Evolutionary conservation across 2,113 vertebrate genomes (phyloP).

Genomic region (Bubo bubo): DNA sequence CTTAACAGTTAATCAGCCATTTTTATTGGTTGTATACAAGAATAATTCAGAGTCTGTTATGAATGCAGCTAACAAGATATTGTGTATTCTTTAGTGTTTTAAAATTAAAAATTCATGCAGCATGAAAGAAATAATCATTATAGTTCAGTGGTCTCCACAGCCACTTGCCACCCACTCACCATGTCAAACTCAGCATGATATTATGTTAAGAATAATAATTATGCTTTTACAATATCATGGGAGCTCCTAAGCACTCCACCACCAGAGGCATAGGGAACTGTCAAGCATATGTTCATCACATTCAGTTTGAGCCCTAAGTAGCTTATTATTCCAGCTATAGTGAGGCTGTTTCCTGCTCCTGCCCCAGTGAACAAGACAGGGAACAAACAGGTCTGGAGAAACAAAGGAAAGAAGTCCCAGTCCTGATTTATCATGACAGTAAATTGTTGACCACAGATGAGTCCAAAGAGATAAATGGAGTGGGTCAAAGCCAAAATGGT

Average conservation of each 20-base stretch:
- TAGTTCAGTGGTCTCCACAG: conserved; percentile 63
- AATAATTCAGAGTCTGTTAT: background rate
- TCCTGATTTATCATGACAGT: background rate
- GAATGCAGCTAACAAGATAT: conserved; percentile 17
- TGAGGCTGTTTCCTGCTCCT: background rate
- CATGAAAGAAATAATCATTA: conserved; percentile 51
- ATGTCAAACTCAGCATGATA: conserved; percentile 55
- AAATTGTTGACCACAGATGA: background rate
- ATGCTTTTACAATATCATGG: conserved; percentile 30
- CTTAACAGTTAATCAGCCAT: background rate
- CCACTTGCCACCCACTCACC: conserved; percentile 54
- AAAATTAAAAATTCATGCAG: conserved; percentile 62
- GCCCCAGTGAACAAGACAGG: background rate
- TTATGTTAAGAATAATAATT: conserved; percentile 65
- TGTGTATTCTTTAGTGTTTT: conserved; percentile 40
- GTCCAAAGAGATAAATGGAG: background rate
- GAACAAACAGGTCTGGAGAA: background rate
- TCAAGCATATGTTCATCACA: background rate
- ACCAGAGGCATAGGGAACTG: background rate
- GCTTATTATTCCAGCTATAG: background rate
- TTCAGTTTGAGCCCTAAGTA: background rate
- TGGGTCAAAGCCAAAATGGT: background rate
- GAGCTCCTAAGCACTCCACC: background rate
- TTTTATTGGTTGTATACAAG: background rate
- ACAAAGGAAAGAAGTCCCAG: background rate